Base-by-base conservation (phyloP, 2,113 vertebrate genomes). In the Arizona elegans region DNA sequence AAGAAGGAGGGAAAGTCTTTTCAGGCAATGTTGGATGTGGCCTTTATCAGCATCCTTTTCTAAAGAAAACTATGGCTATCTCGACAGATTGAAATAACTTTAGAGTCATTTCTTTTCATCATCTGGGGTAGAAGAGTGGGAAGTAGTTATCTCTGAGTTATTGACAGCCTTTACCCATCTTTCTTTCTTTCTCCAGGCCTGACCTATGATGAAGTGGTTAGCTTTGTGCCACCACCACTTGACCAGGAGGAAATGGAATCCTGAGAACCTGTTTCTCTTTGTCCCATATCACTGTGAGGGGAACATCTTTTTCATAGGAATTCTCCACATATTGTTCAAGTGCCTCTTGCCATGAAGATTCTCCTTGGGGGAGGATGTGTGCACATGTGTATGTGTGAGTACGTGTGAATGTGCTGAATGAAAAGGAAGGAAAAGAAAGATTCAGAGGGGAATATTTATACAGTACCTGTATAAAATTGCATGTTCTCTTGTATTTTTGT, bases 241-340 rank as follows among this genome's bases (percentile, higher is more conserved):
- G 99, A 99, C 90, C 98, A 98, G 96, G 99, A 99, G 58, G 98
- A 99, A 96, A 99, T 99, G 99, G 99, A 99, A 94, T 99, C 99
- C 87, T 99, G 98, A 99, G 97, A 91, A 90, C 65, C 95, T 58
- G 93, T 93, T 91, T 95, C 95, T 94, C 93, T 94, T 91, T 3
- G 53, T 96, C 96, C 96, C 96, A 95, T 94, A 93, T 98, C 96
- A 97, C 98, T 97, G 97, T 98, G 97, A 98, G 97, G 97, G 97
- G 97, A 94, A 97, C 97, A 94, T 96, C 97, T 97, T 98, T 97
- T 97, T 94, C 96, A 4, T 62, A 92, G 96, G 97, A 97, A 98
- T 97, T 98, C 97, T 98, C 97, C 97, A 86, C 94, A 93, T 97
- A 97, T 97, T 95, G 96, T 98, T 98, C 98, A 99, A 99, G 99